Conservation (phyloP, 2,797 vertebrate species). For the Rhinella marina region DNA sequence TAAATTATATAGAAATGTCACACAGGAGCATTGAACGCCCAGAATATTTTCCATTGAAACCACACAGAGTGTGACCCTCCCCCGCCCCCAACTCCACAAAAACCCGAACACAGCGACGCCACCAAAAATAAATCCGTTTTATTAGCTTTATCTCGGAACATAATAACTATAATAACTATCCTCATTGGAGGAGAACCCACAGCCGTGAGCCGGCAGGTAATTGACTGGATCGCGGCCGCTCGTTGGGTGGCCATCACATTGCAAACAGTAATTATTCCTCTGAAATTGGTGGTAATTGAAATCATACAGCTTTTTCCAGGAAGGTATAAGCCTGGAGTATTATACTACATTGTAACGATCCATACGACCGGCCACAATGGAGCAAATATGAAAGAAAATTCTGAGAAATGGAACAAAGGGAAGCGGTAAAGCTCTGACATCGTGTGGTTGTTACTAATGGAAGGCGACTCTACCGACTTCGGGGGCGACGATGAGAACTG, state of each 20-base stretch:
- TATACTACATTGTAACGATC: constrained; percentile 30
- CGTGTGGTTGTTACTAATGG: background rate
- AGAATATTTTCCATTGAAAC: constrained; percentile 36
- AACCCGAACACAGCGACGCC: constrained; percentile 14
- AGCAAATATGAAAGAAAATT: background rate
- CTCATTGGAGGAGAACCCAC: constrained; percentile 41
- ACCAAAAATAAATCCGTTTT: constrained; percentile 53
- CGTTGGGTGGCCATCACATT: constrained; percentile 47
- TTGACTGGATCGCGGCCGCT: constrained; percentile 29
- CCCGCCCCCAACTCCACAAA: background rate
- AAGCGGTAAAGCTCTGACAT: background rate
- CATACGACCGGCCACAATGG: background rate
- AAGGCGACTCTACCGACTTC: background rate
- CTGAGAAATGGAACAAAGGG: background rate
- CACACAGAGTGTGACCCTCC: constrained; percentile 30
- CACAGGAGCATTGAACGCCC: background rate
- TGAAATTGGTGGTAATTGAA: constrained; percentile 48
- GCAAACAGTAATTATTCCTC: constrained; percentile 49
- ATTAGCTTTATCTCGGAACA: constrained; percentile 49
- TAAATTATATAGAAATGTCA: background rate
- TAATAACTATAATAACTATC: constrained; percentile 55
- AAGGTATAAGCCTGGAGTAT: constrained; percentile 30
- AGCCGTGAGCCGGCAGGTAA: constrained; percentile 38
- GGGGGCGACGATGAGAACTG: too few species aligned
- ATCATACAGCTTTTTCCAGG: constrained; percentile 31